phyloP scores from a whole-genome alignment of 2,797 vertebrate species.

The Microchirus variegatus region DNA sequence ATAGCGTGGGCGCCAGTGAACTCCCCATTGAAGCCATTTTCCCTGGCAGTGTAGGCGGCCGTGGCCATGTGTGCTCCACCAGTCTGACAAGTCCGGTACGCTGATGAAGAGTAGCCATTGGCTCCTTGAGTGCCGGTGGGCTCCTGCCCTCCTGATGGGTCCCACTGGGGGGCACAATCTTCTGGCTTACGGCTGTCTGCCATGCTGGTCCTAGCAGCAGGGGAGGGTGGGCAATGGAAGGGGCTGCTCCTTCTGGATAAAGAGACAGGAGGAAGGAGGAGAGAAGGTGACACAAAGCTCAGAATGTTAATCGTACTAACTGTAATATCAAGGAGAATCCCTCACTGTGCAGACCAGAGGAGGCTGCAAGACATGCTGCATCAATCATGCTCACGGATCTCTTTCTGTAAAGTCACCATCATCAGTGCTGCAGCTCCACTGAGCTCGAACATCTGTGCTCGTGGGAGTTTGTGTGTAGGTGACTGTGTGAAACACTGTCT shows the following conservation, averaged over 20 bases:
- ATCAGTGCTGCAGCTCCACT: conserved; percentile 40
- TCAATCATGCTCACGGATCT: conserved; percentile 52
- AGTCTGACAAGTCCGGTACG: conserved; percentile 84
- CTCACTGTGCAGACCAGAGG: conserved; percentile 20
- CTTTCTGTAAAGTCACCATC: conserved; percentile 51
- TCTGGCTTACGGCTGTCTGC: conserved; percentile 95
- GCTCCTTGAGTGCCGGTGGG: conserved; percentile 86
- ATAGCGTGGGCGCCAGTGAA: conserved; percentile 86
- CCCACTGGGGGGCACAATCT: conserved; percentile 90
- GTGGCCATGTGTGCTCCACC: conserved; percentile 75
- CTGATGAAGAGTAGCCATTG: conserved; percentile 89
- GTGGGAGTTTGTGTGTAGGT: conserved; percentile 37
- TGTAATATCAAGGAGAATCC: conserved; percentile 18
- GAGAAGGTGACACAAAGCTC: conserved; percentile 15
- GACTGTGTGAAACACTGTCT: conserved; percentile 48
- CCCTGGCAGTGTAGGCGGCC: conserved; percentile 84
- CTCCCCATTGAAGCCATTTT: conserved; percentile 98
- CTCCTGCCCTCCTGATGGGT: conserved; percentile 85
- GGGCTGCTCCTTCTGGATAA: conserved; percentile 52
- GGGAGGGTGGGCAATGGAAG: conserved; percentile 39
- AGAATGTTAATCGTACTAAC: conserved; percentile 23
- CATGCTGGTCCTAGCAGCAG: conserved; percentile 83
- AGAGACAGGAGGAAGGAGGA: conserved; percentile 15
- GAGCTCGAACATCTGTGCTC: conserved; percentile 40
- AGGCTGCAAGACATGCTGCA: conserved; percentile 28